Conservation (phyloP, 2,113 vertebrate species). For the Antigone vipio region DNA sequence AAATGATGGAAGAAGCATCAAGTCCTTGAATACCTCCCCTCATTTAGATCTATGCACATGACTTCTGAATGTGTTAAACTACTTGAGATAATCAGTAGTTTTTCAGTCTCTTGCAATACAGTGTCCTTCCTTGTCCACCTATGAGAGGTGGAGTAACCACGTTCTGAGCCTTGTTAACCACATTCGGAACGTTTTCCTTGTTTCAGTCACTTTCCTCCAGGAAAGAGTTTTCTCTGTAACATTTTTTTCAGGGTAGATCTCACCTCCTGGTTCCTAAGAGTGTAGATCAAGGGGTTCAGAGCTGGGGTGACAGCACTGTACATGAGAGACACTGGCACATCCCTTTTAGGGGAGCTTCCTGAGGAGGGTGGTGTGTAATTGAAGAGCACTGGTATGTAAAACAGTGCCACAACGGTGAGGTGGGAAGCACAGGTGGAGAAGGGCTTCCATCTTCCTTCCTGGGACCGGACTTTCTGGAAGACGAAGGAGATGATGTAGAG, state of each 20-base stretch:
- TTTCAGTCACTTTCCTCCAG: background rate
- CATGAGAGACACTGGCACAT: background rate
- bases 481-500: background rate
- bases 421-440: conserved; percentile 17
- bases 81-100: background rate
- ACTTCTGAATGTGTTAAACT: background rate
- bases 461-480: background rate
- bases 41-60: background rate
- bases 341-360: background rate
- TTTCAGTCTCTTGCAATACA: background rate
- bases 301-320: background rate
- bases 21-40: background rate
- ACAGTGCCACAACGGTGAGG: background rate
- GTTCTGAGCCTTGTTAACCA: no score
- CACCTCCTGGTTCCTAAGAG: conserved; percentile 57
- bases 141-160: background rate
- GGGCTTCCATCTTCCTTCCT: background rate
- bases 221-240: background rate
- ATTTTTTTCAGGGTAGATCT: conserved; percentile 15
- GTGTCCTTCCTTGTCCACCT: background rate
- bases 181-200: background rate
- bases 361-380: background rate
- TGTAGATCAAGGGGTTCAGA: conserved; percentile 59
- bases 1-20: background rate
- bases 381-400: background rate